Evolutionary conservation across 2,113 vertebrate genomes (phyloP).

Genomic region (Cyanoliseus patagonus): DNA sequence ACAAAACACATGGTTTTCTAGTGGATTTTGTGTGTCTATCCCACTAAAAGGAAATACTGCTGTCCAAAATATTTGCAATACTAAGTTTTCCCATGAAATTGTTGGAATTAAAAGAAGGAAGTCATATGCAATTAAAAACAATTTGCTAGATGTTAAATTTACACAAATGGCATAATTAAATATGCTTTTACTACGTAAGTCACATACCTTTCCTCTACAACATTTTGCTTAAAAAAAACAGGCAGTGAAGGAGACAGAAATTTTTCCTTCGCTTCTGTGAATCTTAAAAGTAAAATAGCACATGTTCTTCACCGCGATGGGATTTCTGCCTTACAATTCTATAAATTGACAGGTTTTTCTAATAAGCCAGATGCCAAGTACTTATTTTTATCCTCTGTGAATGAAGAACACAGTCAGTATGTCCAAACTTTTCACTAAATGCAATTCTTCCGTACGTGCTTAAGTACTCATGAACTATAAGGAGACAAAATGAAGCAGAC

Average conservation of each 20-base stretch:
- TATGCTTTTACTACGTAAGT: background rate
- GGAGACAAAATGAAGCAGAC: background rate
- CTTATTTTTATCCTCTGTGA: background rate
- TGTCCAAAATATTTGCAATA: slow-evolving; percentile 67
- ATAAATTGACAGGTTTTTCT: background rate
- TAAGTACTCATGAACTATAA: background rate
- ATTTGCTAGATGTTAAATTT: background rate
- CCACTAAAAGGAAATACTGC: slow-evolving; percentile 69
- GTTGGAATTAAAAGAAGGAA: slow-evolving; percentile 47
- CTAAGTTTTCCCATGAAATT: slow-evolving; percentile 71
- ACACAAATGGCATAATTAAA: background rate
- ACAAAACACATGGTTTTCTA: slow-evolving; percentile 69
- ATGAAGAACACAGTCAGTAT: background rate
- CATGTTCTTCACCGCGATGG: background rate
- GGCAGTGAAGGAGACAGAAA: background rate
- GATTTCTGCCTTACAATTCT: background rate
- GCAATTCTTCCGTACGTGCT: fast-evolving
- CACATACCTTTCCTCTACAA: background rate
- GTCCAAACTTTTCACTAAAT: background rate
- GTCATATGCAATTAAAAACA: slow-evolving; percentile 35
- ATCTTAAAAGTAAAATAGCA: background rate
- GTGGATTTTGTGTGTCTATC: slow-evolving; percentile 57
- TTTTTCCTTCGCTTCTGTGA: background rate
- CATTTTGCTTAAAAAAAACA: background rate
- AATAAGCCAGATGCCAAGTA: background rate